phyloP scores from a whole-genome alignment of 2,888 invertebrate genomes.

The Actias luna region DNA sequence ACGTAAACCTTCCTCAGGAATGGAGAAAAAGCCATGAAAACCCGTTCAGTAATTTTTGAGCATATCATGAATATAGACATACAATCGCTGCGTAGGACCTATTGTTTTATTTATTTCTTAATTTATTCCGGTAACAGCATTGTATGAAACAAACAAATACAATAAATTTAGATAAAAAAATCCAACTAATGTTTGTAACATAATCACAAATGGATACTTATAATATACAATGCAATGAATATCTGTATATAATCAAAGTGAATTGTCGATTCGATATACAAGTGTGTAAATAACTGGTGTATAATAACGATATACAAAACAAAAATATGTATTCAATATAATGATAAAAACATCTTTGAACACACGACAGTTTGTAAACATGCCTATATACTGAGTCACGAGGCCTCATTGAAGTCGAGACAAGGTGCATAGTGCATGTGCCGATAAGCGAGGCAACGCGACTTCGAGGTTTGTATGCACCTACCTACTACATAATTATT shows the following conservation, averaged over 20 bases:
- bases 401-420: neutral
- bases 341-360: neutral
- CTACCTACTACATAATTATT: no score
- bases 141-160: no score
- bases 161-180: neutral
- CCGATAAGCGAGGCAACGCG: neutral
- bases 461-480: no score
- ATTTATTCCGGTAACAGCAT: no score
- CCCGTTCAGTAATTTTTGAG: no score
- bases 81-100: no score
- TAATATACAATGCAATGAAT: neutral
- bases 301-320: neutral
- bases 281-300: neutral
- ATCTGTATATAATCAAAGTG: neutral
- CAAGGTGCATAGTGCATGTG: neutral
- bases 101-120: no score
- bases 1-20: no score
- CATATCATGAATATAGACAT: no score
- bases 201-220: neutral
- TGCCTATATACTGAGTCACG: conserved; percentile 38
- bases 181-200: neutral
- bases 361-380: conserved; percentile 20
- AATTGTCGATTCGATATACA: neutral
- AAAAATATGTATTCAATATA: neutral
- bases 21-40: no score